Evolutionary conservation across 2,888 invertebrate species (phyloP), one percentile per base, ranked within the genome.

Genomic region (Thecophora atra): DNA sequence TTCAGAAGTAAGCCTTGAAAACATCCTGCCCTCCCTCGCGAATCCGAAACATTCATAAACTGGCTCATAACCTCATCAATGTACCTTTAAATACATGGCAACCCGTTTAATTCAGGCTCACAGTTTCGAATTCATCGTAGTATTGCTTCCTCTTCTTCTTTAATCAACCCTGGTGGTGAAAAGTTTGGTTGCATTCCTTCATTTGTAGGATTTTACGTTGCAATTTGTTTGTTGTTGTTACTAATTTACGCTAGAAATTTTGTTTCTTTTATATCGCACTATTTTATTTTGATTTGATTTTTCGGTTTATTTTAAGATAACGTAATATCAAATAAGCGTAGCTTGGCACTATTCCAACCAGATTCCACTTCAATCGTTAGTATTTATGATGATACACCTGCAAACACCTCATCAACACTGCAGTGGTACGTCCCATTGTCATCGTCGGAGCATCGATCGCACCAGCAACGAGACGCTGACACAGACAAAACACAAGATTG

Each of bases 341-440:
- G 72, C 77, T 42, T 79, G 79, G 69, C 79, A 74, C 67, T 76
- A 78, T 74, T 79, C 80, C 68, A 74, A 76, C 51, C 80, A 79
- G 73, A 76, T 75, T 73, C 75, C 73, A 72, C 74, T 58, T 74
- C 74, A 28, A 7, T 51, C 51, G 52, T 62, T 30, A 26, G 30
- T 17, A 28, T 51, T 3, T 30, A 42, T n/a, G 54, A 17, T 24
- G 30, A 64, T 15, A 1, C 54, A 28, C 4, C 19, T 64, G 3
- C 19, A 28, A 15, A 3, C 37, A 42, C 13, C 60, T 13, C 60
- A 51, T 19, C 66, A 60, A 1, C 54, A 62, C 26, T 64, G 58
- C 44, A 67, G 69, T 72, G 13, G 30, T 13, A 5, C 19, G 52
- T n/a, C 28, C 65, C 56, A 76, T n/a, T n/a, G n/a, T 76, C 67